Evolutionary conservation across 1,140 invertebrate genomes (phyloP).

Genomic region (Zaprionus africanus): DNA sequence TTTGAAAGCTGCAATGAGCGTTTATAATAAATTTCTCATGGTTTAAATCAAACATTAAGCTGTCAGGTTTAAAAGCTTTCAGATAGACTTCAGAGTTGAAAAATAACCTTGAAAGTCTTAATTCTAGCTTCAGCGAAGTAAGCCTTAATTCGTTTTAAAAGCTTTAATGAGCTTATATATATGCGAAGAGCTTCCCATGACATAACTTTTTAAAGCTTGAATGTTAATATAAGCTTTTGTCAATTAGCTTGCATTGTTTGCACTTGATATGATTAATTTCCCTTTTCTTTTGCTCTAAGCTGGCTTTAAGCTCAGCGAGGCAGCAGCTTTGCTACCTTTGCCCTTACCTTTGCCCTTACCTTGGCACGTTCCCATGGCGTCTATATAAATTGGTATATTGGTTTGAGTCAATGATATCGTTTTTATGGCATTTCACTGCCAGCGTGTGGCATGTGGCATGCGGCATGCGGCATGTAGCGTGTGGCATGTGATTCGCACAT

Average conservation of each 20-base stretch:
- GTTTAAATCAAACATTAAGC: too few species aligned
- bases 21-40: too few species aligned
- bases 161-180: too few species aligned
- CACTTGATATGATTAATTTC: background rate
- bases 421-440: constrained; percentile 23
- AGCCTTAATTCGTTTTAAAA: background rate
- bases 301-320: background rate
- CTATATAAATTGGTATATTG: constrained; percentile 29
- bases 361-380: background rate
- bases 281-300: background rate
- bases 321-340: too few species aligned
- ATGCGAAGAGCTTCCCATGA: too few species aligned
- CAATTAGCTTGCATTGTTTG: background rate
- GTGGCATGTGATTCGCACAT: constrained; percentile 11
- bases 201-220: too few species aligned
- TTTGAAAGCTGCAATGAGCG: background rate
- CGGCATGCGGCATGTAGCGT: constrained; percentile 12
- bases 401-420: constrained; percentile 36
- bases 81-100: too few species aligned
- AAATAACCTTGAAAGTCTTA: background rate
- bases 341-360: too few species aligned
- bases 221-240: too few species aligned
- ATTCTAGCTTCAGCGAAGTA: background rate
- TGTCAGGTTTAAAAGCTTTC: too few species aligned
- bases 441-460: constrained; percentile 13